Evolutionary conservation across 92 coral and sea anemone genomes (phyloP).

Genomic region (Zoanthus sociatus): DNA sequence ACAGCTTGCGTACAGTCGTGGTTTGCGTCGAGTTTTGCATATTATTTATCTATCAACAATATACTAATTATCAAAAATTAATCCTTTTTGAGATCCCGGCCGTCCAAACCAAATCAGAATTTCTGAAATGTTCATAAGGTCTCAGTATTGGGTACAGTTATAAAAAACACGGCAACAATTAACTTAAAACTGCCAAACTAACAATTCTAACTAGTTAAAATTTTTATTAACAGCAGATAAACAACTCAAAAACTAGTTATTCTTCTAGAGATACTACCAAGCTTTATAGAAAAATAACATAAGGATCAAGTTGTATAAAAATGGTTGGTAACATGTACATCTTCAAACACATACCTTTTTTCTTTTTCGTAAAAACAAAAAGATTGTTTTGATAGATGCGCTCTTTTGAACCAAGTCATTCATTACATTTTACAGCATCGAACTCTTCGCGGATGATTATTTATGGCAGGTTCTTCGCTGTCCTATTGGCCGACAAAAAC

Average conservation of each 20-base stretch:
- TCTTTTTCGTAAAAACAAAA: not conserved
- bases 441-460: constrained; percentile 21
- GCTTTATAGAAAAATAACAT: not conserved
- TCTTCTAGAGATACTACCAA: not conserved
- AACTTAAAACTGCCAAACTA: not conserved
- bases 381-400: constrained; percentile 7
- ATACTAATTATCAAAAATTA: not conserved
- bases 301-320: not conserved
- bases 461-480: constrained; percentile 30
- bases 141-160: not conserved
- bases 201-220: not conserved
- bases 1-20: not conserved
- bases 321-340: not conserved
- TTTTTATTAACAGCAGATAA: not conserved
- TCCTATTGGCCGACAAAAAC: constrained; percentile 24
- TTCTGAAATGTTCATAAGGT: not conserved
- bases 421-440: not conserved
- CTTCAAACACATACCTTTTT: constrained; percentile 15
- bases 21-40: not conserved
- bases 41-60: not conserved
- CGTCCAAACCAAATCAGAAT: not conserved
- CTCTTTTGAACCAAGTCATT: constrained; percentile 7
- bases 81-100: not conserved
- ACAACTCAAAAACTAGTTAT: not conserved
- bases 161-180: not conserved